These are phyloP conservation scores for Megaustenia siamemsis DNA, from an alignment of 2,888 invertebrate species.

Conservation along the genomic window DNA sequence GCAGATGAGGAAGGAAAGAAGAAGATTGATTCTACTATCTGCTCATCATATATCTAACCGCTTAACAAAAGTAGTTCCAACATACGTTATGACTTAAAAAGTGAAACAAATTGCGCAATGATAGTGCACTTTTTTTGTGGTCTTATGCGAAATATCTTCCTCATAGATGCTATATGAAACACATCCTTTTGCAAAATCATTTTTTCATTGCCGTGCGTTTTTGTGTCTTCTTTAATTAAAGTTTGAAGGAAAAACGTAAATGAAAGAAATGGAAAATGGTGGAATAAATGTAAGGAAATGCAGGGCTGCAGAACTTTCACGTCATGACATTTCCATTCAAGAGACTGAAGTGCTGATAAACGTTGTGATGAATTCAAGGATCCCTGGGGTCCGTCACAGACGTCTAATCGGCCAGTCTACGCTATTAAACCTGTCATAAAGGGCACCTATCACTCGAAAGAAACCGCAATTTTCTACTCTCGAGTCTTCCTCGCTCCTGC, in stretches of 20 bases:
- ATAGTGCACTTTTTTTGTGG: too few species aligned
- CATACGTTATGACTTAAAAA: too few species aligned
- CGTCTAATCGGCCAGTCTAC: constrained; percentile 42
- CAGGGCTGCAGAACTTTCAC: constrained; percentile 4
- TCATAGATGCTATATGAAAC: too few species aligned
- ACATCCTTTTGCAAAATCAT: too few species aligned
- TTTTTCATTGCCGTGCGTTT: neutral
- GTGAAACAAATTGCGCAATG: too few species aligned
- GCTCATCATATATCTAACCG: too few species aligned
- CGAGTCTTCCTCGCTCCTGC: constrained; percentile 9
- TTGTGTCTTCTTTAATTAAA: constrained; percentile 27
- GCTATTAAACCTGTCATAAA: constrained; percentile 51
- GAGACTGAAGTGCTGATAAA: constrained; percentile 30
- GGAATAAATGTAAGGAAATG: constrained; percentile 11
- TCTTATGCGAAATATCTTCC: too few species aligned
- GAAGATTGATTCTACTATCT: too few species aligned
- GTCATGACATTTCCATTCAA: constrained; percentile 36
- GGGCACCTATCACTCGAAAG: constrained; percentile 31
- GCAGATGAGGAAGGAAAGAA: too few species aligned
- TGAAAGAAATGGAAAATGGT: neutral
- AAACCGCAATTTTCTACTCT: constrained; percentile 39
- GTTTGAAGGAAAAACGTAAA: neutral
- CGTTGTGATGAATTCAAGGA: neutral
- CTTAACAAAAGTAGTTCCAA: too few species aligned
- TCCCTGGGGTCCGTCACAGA: constrained; percentile 27